Evolutionary conservation across 2,113 vertebrate species (phyloP).

Genomic region (Larimichthys crocea): DNA sequence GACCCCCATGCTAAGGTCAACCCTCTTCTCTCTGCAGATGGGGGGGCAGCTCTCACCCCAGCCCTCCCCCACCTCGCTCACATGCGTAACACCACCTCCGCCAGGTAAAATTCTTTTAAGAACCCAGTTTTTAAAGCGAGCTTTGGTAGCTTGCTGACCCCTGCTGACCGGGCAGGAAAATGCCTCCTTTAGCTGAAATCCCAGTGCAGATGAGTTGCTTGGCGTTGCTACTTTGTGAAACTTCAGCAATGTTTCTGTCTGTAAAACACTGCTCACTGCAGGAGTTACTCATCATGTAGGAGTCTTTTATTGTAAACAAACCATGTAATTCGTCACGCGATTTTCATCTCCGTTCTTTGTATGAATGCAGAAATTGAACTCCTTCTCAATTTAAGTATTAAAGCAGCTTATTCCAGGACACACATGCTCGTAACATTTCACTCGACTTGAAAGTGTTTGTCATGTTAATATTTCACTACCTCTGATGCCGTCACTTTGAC

Average conservation of each 20-base stretch:
- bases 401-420: background rate
- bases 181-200: background rate
- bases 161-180: constrained; percentile 25
- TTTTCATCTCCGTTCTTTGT: background rate
- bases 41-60: constrained; percentile 61
- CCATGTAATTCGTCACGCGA: background rate
- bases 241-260: background rate
- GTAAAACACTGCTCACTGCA: background rate
- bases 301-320: background rate
- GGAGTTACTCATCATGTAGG: background rate
- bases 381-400: background rate
- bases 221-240: background rate
- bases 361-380: background rate
- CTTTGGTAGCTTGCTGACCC: constrained; percentile 31
- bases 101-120: constrained; percentile 81
- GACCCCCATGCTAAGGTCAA: constrained; percentile 80
- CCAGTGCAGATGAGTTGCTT: background rate
- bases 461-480: background rate
- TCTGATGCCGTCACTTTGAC: background rate
- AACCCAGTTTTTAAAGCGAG: constrained; percentile 5
- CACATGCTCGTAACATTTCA: background rate
- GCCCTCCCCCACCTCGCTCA: constrained; percentile 78
- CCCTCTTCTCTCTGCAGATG: constrained; percentile 73
- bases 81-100: constrained; percentile 77
- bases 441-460: background rate